Evolutionary conservation across 2,888 invertebrate genomes (phyloP), one percentile per base, ranked within the genome.

Genomic region (Drosophila demipolita): DNA sequence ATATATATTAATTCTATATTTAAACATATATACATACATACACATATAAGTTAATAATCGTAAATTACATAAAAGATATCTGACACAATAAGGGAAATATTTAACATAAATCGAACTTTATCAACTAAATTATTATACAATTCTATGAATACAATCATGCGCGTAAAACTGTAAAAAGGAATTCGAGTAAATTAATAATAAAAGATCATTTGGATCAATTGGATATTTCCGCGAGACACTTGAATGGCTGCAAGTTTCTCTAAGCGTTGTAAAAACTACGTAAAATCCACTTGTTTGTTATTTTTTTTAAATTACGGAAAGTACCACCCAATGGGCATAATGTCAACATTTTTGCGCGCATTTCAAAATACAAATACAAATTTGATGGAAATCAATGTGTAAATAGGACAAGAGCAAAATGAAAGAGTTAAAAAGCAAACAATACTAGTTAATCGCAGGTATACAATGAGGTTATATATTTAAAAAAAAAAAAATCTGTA

Each of bases 231-330:
- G 90, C 89, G 83, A 91, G 87, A 73, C 78, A 88, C 91, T 93
- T 93, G 93, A 93, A 93, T 93, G 93, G 93, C 93, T 93, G 93
- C 93, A 93, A 93, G 91, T 91, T 90, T 87, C 66, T 83, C 73
- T 17, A 79, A 54, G 89, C 78, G 90, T 90, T 90, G 77, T 89
- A 48, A 48, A 23, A 29, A 35, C 55, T 73, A 83, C 71, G 87
- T 90, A 90, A 90, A 90, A 91, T 89, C 88, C 79, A 36, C 32
- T n/a, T 32, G 20, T 60, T 60, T 33, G 20, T n/a, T 32, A 20
- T 60, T 60, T 33, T 36, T 36, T 35, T 57, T 36, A 17, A 20
- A 38, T 9, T n/a, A 0, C 9, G 1, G 1, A n/a, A 23, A 67
- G 3, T n/a, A 73, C 73, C 40, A 9, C 17, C 3, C 0, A 35